Conservation (phyloP, 2,113 vertebrate genomes). For the Macquaria ambigua region DNA sequence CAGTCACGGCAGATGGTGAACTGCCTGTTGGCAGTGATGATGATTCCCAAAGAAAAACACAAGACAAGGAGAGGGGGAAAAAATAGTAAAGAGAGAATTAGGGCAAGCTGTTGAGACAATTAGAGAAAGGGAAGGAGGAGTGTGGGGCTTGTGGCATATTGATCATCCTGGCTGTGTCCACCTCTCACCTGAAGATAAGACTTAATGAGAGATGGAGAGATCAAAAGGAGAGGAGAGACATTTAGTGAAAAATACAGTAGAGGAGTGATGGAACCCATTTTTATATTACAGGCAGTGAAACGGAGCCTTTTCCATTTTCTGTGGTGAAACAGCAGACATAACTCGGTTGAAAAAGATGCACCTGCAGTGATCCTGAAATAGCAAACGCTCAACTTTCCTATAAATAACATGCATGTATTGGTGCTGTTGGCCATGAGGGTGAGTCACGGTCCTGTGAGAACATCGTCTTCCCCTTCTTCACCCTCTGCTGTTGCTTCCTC, state of each 20-base stretch:
- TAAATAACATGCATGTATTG: slow-evolving; percentile 68
- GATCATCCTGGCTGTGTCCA: slow-evolving; percentile 54
- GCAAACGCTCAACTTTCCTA: slow-evolving; percentile 36
- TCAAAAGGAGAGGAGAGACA: slow-evolving; percentile 23
- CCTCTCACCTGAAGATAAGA: slow-evolving; percentile 66
- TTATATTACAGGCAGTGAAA: slow-evolving; percentile 17
- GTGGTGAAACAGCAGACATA: neutral
- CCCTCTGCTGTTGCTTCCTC: slow-evolving; percentile 38
- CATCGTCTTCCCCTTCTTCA: slow-evolving; percentile 47
- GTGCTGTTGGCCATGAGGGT: slow-evolving; percentile 62
- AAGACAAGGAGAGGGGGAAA: neutral
- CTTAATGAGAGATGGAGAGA: slow-evolving; percentile 76
- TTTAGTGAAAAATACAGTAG: neutral
- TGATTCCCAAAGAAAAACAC: slow-evolving; percentile 20
- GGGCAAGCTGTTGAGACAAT: slow-evolving; percentile 52
- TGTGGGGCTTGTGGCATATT: slow-evolving; percentile 47
- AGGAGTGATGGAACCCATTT: neutral
- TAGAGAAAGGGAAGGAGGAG: slow-evolving; percentile 12
- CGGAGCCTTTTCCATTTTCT: neutral
- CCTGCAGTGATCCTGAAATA: slow-evolving; percentile 36
- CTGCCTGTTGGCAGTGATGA: slow-evolving; percentile 33
- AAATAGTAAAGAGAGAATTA: slow-evolving; percentile 19
- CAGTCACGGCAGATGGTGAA: slow-evolving; percentile 59
- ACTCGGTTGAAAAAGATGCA: slow-evolving; percentile 2
- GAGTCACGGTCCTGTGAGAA: slow-evolving; percentile 69